Evolutionary conservation across 2,888 invertebrate species (phyloP), one percentile per base, ranked within the genome.

Genomic region (Chorisops tibialis): DNA sequence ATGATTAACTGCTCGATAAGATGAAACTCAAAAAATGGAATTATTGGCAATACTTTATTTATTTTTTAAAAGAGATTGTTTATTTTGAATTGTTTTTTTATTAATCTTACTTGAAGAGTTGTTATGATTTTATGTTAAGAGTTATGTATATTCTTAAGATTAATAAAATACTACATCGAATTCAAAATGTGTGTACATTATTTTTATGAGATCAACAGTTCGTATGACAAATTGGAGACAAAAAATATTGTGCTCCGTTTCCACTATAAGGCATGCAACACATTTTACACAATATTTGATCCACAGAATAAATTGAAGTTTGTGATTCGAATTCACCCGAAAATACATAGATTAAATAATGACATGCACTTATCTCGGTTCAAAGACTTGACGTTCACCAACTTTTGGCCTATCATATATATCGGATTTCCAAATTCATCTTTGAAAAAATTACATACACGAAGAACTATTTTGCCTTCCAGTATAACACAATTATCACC

Each of bases 401-500:
- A 19, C 11, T 4, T 47, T 18, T 19, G 18, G 6, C 47, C 47
- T 18, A 43, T 4, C 14, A n/a, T 18, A 43, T n/a, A 43, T 11
- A n/a, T 43, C 9, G 43, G 5, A 6, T 47, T 19, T 21, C n/a
- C n/a, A n/a, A 21, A 21, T 21, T 18, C 21, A 9, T 21, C 22
- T 47, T 47, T 9, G 22, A 18, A 47, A 47, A 24, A 24, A 24
- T 9, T 12, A 47, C 22, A 12, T 47, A 47, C 47, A n/a, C 12
- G 47, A 19, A 47, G 4, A 1, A 47, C n/a, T 4, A n/a, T 47
- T 19, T 47, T 47, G 7, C 22, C 22, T 47, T 47, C 19, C 43
- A 47, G 19, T 7, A 47, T 22, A 19, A 47, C 21, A 47, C 47
- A 47, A 47, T 19, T 47, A 47, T 47, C 47, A 18, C 47, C 18